These are phyloP conservation scores for Tachystola acroxantha DNA, from an alignment of 2,888 invertebrate species.

Conservation along the genomic window DNA sequence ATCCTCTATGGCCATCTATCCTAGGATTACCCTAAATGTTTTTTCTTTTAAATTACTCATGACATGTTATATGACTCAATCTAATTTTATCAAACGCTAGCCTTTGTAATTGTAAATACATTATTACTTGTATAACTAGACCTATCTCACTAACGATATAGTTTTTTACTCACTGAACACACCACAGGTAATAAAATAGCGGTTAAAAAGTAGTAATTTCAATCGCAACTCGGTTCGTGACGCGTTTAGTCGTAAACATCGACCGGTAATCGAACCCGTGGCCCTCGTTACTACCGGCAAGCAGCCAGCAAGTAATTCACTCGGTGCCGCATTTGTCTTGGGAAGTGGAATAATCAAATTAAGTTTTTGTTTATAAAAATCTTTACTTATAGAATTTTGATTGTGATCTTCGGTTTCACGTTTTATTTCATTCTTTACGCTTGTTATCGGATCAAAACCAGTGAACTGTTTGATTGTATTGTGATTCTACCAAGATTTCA, in stretches of 20 bases:
- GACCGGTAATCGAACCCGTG: conserved; percentile 45
- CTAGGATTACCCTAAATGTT: too few species aligned
- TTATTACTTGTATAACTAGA: neutral
- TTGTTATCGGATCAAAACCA: too few species aligned
- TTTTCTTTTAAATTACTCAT: too few species aligned
- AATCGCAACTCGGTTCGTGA: conserved; percentile 43
- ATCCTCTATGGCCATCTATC: too few species aligned
- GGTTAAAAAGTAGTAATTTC: conserved; percentile 42
- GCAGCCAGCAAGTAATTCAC: conserved; percentile 9
- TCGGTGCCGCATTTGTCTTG: conserved; percentile 1
- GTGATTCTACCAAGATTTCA: too few species aligned
- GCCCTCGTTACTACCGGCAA: conserved; percentile 25
- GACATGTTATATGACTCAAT: too few species aligned
- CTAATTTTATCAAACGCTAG: too few species aligned
- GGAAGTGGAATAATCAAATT: conserved; percentile 1
- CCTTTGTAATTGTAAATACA: too few species aligned
- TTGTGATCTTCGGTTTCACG: too few species aligned
- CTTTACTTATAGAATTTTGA: too few species aligned
- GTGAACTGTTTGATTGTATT: too few species aligned
- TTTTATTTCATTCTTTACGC: too few species aligned
- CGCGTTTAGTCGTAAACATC: conserved; percentile 44
- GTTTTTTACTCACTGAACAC: neutral
- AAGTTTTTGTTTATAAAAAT: conserved; percentile 1
- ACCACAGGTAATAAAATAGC: conserved; percentile 30
- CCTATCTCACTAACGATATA: neutral